phyloP scores from a whole-genome alignment of 1,140 invertebrate genomes.

The Drosophila watanabei region DNA sequence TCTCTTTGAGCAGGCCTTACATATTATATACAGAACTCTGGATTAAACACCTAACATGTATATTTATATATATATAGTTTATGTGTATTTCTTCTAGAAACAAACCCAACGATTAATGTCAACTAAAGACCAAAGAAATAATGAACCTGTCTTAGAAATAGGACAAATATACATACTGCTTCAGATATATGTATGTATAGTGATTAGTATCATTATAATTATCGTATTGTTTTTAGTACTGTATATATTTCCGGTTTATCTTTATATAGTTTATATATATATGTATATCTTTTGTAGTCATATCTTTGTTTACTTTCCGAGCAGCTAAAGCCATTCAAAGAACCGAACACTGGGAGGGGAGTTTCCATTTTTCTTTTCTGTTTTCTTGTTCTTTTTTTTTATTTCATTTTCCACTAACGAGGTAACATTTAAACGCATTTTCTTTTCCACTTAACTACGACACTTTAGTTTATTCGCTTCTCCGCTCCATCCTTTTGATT shows the following conservation, averaged over 20 bases:
- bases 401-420: conserved; percentile 72
- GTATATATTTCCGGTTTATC: conserved; percentile 6
- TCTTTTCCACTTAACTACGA: conserved; percentile 63
- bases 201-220: conserved; percentile 14
- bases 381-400: not conserved
- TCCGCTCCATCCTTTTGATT: conserved; percentile 37
- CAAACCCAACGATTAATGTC: conserved; percentile 4
- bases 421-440: conserved; percentile 84
- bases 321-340: conserved; percentile 64
- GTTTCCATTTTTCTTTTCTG: conserved; percentile 12
- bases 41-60: conserved; percentile 39
- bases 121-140: not conserved
- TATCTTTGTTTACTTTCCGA: conserved; percentile 38
- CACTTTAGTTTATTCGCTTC: conserved; percentile 40
- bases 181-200: not conserved
- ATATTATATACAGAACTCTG: conserved; percentile 51
- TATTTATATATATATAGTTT: conserved; percentile 34
- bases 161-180: conserved; percentile 19
- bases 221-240: conserved; percentile 30
- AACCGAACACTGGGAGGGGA: conserved; percentile 47
- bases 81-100: conserved; percentile 31
- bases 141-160: conserved; percentile 4
- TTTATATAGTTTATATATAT: not conserved
- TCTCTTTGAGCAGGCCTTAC: conserved; percentile 60
- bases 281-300: conserved; percentile 9